These are phyloP conservation scores for Bombus sylvicola DNA, from an alignment of 1,140 invertebrate species.

Conservation along the genomic window DNA sequence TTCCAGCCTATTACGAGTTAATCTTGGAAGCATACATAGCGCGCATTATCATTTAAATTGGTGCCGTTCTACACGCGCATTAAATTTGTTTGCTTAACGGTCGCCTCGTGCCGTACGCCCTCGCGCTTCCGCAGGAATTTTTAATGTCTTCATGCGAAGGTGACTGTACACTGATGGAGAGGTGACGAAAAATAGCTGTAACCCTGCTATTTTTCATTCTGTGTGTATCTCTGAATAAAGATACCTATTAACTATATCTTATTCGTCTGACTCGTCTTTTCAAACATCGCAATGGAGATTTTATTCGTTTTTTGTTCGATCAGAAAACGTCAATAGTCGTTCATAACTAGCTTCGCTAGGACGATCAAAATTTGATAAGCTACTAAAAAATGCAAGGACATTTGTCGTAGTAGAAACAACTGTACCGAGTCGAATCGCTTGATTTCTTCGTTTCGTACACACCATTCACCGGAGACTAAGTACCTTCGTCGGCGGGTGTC, in stretches of 20 bases:
- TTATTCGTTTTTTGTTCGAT: not conserved
- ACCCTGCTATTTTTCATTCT: not conserved
- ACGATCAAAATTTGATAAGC: too few species aligned
- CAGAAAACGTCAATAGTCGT: not conserved
- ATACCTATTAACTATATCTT: not conserved
- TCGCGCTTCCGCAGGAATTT: slow-evolving; percentile 44
- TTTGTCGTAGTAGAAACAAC: not conserved
- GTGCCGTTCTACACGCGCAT: slow-evolving; percentile 70
- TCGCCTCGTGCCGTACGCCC: slow-evolving; percentile 10
- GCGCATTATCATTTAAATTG: slow-evolving; percentile 77
- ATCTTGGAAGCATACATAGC: slow-evolving; percentile 67
- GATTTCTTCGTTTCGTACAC: slow-evolving; percentile 43
- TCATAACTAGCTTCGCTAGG: too few species aligned
- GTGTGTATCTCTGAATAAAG: not conserved
- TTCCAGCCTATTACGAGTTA: slow-evolving; percentile 69
- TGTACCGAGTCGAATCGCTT: slow-evolving; percentile 53
- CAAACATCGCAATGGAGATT: not conserved
- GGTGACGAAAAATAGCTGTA: not conserved
- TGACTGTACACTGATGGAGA: not conserved
- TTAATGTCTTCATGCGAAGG: slow-evolving; percentile 39
- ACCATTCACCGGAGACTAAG: slow-evolving; percentile 31
- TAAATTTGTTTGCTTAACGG: slow-evolving; percentile 72
- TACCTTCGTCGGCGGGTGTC: slow-evolving; percentile 63
- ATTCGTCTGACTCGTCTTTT: too few species aligned
- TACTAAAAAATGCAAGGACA: too few species aligned